Percentiles rank a stretch among this genome's conserved stretches.
Conservation (phyloP, 23 tunicate genomes). For the Oikopleura vanhoeffeni region DNA sequence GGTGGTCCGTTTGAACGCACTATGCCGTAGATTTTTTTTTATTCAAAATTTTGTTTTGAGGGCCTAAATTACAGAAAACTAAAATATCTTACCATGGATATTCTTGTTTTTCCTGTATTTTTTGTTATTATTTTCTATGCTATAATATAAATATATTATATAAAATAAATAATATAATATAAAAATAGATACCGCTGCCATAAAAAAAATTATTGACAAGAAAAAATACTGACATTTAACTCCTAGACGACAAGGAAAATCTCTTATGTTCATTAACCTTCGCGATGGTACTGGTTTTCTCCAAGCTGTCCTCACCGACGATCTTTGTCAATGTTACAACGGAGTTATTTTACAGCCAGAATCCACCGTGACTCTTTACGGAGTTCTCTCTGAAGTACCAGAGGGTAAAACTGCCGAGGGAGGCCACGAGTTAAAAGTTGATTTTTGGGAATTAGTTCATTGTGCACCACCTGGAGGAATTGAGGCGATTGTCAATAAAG, state of each 20-base stretch:
- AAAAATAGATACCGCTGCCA: no score
- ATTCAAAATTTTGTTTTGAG: no score
- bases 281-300: slow-evolving; percentile 78
- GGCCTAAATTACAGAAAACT: no score
- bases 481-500: slow-evolving; percentile 68
- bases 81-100: no score
- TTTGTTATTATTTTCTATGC: no score
- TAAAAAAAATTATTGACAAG: no score
- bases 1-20: no score
- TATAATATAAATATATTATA: no score
- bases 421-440: slow-evolving; percentile 75
- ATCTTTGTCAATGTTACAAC: slow-evolving; percentile 55
- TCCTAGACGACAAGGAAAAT: slow-evolving; percentile 76
- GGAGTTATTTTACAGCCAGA: slow-evolving; percentile 47
- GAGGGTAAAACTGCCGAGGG: slow-evolving; percentile 22
- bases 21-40: no score
- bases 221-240: no score
- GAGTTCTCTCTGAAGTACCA: background rate
- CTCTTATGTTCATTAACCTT: slow-evolving; percentile 47
- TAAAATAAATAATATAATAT: no score
- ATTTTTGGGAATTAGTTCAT: slow-evolving; percentile 69
- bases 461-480: slow-evolving; percentile 84
- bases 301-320: slow-evolving; percentile 50
- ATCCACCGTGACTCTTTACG: slow-evolving; percentile 22
- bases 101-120: no score